Conservation (phyloP, 2,888 invertebrate species). For the Lithosia quadra region DNA sequence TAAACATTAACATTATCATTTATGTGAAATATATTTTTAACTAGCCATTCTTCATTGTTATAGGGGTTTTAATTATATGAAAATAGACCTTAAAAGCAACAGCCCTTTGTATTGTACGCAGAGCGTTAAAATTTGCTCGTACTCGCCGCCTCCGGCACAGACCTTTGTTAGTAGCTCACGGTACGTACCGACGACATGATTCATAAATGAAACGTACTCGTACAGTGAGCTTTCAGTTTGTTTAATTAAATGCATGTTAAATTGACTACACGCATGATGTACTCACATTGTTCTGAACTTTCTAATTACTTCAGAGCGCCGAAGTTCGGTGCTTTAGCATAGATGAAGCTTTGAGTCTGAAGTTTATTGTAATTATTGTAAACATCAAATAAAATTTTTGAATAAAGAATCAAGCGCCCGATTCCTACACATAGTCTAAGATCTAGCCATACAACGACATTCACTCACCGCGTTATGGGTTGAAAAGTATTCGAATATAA, state of each 20-base stretch:
- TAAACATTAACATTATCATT: neutral
- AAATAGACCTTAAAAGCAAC: constrained; percentile 34
- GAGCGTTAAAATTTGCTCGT: constrained; percentile 21
- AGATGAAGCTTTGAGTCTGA: neutral
- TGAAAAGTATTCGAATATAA: too few relatives aligned
- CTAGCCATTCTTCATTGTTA: neutral
- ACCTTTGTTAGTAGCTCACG: constrained; percentile 33
- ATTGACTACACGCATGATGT: constrained; percentile 5
- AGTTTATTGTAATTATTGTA: neutral
- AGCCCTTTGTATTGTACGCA: constrained; percentile 42
- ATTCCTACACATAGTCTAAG: too few relatives aligned
- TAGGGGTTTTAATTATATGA: constrained; percentile 36
- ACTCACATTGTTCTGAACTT: neutral
- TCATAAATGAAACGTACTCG: constrained; percentile 34
- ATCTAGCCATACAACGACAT: too few relatives aligned
- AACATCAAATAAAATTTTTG: neutral
- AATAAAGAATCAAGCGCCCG: too few relatives aligned
- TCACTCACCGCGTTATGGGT: too few relatives aligned
- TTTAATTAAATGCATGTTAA: constrained; percentile 15
- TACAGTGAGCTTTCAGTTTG: constrained; percentile 21
- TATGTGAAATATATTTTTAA: neutral
- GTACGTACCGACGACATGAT: constrained; percentile 30
- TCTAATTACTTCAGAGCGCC: neutral
- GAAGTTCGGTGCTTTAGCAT: neutral
- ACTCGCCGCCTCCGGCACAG: constrained; percentile 39